phyloP scores from a whole-genome alignment of 1,140 invertebrate species.

The Lutraria rhynchaena region DNA sequence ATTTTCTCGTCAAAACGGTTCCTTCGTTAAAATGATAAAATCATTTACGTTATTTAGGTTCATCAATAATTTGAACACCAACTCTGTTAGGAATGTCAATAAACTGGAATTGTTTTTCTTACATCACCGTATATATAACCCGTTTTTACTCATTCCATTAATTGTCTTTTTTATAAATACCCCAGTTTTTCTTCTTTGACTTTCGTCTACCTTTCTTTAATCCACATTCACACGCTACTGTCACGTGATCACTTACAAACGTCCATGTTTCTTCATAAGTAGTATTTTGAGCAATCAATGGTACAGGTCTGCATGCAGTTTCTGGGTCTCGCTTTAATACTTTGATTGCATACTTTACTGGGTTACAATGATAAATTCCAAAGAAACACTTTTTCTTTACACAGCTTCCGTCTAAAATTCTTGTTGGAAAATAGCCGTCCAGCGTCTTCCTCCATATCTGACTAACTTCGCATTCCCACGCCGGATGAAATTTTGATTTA shows the following conservation, averaged over 20 bases:
- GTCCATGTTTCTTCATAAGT: slow-evolving; percentile 46
- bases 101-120: slow-evolving; percentile 5
- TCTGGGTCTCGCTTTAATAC: slow-evolving; percentile 51
- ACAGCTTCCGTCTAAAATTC: slow-evolving; percentile 41
- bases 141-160: slow-evolving; percentile 21
- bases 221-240: slow-evolving; percentile 55
- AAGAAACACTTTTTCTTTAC: slow-evolving; percentile 49
- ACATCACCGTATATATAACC: not conserved
- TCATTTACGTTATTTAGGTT: no score
- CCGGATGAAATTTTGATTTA: slow-evolving; percentile 19
- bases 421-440: slow-evolving; percentile 54
- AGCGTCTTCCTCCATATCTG: slow-evolving; percentile 14
- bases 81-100: not conserved
- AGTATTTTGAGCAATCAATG: slow-evolving; percentile 31
- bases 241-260: slow-evolving; percentile 17
- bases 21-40: no score
- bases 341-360: slow-evolving; percentile 57
- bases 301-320: slow-evolving; percentile 33
- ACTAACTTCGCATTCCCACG: slow-evolving; percentile 45
- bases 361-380: slow-evolving; percentile 49
- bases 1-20: no score
- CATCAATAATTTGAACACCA: slow-evolving; percentile 18
- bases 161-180: not conserved
- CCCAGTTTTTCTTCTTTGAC: slow-evolving; percentile 18
- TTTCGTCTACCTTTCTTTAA: slow-evolving; percentile 17